A percentile compares a stretch with the other conserved stretches of the same genome.
Conservation (phyloP, 2,113 vertebrate genomes). For the Pimephales promelas region DNA sequence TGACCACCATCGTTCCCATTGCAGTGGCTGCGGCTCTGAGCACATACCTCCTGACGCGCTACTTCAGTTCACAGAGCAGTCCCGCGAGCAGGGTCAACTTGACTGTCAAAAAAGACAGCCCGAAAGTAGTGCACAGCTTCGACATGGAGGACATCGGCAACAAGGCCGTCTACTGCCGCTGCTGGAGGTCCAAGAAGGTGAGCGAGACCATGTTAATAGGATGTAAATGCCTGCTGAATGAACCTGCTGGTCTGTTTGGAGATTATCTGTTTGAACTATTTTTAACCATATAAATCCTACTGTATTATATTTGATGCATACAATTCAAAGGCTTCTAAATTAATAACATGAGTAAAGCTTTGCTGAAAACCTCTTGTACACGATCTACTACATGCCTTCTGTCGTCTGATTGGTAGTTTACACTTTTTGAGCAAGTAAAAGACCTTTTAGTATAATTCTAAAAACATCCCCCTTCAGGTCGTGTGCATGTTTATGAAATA, state of each 20-base stretch:
- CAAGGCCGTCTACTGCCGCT: conserved; percentile 80
- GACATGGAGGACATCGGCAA: conserved; percentile 79
- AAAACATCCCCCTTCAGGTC: not conserved
- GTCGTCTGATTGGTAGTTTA: not conserved
- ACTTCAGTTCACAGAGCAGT: conserved; percentile 61
- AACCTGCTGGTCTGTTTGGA: not conserved
- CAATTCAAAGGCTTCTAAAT: not conserved
- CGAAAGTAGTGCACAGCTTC: conserved; percentile 81
- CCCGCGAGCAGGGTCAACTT: conserved; percentile 73
- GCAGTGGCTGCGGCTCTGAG: conserved; percentile 70
- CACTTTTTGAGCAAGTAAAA: not conserved
- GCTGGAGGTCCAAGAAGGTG: conserved; percentile 83
- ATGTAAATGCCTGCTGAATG: not conserved
- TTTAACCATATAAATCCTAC: not conserved
- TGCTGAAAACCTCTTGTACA: not conserved
- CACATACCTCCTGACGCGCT: conserved; percentile 70
- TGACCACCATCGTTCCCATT: conserved; percentile 70
- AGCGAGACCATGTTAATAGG: conserved; percentile 4
- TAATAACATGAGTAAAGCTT: not conserved
- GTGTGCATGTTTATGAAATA: not conserved
- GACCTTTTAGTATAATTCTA: not conserved
- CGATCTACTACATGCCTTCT: not conserved
- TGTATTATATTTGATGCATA: not conserved
- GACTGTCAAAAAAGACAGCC: conserved; percentile 72
- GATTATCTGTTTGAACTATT: not conserved